A percentile compares a stretch with the other conserved stretches of the same genome.
These are phyloP conservation scores for Patella ulyssiponensis DNA, from an alignment of 2,888 invertebrate genomes.

Conservation along the genomic window DNA sequence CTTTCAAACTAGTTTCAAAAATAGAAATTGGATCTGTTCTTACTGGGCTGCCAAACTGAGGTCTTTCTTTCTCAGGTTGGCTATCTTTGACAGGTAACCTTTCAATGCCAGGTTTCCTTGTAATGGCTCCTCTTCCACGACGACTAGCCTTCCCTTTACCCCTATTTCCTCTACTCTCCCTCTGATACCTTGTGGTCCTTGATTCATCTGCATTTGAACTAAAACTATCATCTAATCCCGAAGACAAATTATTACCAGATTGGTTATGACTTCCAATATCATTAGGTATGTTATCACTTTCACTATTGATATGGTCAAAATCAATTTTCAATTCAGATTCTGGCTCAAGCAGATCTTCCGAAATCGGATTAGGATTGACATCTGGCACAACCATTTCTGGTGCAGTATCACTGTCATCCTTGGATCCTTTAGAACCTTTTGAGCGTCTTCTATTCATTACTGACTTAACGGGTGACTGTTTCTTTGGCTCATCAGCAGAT, in stretches of 20 bases:
- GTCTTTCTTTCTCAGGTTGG: neutral
- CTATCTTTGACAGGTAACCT: neutral
- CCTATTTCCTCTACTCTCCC: neutral
- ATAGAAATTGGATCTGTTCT: neutral
- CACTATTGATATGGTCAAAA: neutral
- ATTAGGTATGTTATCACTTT: neutral
- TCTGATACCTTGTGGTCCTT: neutral
- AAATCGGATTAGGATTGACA: neutral
- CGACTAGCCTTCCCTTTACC: neutral
- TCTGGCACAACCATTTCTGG: neutral
- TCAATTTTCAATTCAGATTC: neutral
- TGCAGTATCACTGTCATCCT: constrained; percentile 19
- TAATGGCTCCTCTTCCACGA: neutral
- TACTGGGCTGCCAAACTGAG: neutral
- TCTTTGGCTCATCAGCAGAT: constrained; percentile 3
- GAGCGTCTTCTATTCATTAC: constrained; percentile 14
- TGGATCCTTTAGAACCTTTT: constrained; percentile 26
- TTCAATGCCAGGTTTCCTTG: neutral
- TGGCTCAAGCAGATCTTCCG: neutral
- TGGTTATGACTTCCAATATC: neutral
- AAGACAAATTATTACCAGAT: neutral
- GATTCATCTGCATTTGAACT: neutral
- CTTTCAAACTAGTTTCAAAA: neutral
- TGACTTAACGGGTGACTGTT: neutral
- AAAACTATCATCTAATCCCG: neutral